Base-by-base conservation (phyloP, 2,888 invertebrate genomes). In the Drosophila neutralis region DNA sequence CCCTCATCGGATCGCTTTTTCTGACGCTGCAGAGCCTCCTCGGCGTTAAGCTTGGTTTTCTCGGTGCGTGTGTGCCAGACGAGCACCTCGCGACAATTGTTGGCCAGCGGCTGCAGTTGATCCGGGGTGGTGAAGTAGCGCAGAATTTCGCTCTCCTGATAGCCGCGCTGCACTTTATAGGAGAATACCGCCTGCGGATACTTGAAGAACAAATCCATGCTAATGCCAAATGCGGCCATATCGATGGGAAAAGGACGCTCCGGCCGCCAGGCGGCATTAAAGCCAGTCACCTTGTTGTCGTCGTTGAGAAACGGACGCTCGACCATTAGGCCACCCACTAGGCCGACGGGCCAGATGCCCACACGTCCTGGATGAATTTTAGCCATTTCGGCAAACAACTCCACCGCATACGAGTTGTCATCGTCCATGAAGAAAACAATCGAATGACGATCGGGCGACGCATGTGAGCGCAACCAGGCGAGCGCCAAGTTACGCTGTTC, bases 61-160 rank as follows among this genome's bases (percentile, higher is more conserved):
- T 98, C 98, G 0, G 99, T 99, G 88, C 99, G 94, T 4, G 99
- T 99, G 91, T 99, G 99, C 99, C 99, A 99, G 0, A 99, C 99
- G 74, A 97, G 96, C n/a, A 99, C 97, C 94, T 98, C 97, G 0
- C 97, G 97, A 90, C 99, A 99, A 81, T 95, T 95, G 78, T 97
- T 96, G 0, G 98, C 99, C 73, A 97, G 94, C 0, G 99, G 98
- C 92, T 99, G 99, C 61, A 99, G 92, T 54, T 98, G 95, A 6
- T 95, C 94, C 77, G 94, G 94, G 0, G 95, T 95, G 0, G 95
- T 95, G 70, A 98, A 94, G 88, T 96, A 95, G 76, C 95, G 94
- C 4, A 98, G 93, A 77, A 98, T 96, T 92, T 96, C 97, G 81
- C 96, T 97, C 92, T 98, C 98, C 93, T 98, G 97, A 92, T 96